Evolutionary conservation across 2,797 vertebrate species (phyloP).

Genomic region (Myotis vivesi): DNA sequence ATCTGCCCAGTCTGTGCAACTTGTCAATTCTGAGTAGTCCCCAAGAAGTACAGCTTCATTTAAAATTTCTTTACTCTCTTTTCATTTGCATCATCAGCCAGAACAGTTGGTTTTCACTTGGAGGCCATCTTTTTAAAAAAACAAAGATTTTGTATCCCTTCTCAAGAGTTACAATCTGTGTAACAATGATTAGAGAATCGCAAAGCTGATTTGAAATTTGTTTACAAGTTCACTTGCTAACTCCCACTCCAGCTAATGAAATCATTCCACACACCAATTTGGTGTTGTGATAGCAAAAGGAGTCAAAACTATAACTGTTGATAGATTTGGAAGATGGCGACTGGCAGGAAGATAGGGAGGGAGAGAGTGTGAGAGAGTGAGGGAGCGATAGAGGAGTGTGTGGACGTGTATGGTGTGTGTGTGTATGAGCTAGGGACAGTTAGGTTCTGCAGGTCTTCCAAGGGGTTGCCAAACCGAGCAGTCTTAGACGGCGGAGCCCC

Average conservation of each 20-base stretch:
- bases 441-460: too few species aligned
- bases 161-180: neutral
- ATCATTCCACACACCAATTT: neutral
- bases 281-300: neutral
- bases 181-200: neutral
- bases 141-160: neutral
- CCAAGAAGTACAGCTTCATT: neutral
- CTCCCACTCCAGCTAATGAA: neutral
- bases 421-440: too few species aligned
- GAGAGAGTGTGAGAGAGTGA: too few species aligned
- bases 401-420: too few species aligned
- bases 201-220: neutral
- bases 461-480: too few species aligned
- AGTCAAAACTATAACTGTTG: neutral
- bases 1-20: neutral
- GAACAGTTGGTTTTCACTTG: slow-evolving; percentile 31
- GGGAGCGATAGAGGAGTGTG: too few species aligned
- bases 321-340: too few species aligned
- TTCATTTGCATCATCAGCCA: slow-evolving; percentile 3
- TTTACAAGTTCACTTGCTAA: neutral
- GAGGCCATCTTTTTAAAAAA: slow-evolving; percentile 6
- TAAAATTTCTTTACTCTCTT: neutral
- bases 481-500: too few species aligned
- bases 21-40: neutral
- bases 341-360: too few species aligned